phyloP scores from a whole-genome alignment of 2,888 invertebrate species.

The Tenodera sinensis region DNA sequence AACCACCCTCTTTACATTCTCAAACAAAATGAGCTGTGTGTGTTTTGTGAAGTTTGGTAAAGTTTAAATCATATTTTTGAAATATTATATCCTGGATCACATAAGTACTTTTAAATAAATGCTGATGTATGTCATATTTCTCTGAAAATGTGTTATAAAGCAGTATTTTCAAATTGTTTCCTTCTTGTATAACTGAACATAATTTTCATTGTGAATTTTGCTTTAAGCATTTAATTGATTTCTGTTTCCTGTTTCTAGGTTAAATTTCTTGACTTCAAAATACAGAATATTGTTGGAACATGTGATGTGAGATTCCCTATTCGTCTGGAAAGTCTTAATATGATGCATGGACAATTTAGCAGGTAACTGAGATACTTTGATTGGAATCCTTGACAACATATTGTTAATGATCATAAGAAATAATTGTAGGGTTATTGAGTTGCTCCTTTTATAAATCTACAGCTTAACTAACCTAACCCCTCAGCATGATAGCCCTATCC shows the following conservation, averaged over 20 bases:
- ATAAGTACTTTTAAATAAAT: background rate
- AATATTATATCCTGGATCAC: too few relatives aligned
- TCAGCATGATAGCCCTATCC: too few relatives aligned
- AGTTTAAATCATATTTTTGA: too few relatives aligned
- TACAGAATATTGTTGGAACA: conserved; percentile 84
- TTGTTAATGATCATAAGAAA: too few relatives aligned
- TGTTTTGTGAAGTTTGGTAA: too few relatives aligned
- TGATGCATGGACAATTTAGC: conserved; percentile 78
- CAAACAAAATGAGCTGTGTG: too few relatives aligned
- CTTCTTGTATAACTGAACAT: background rate
- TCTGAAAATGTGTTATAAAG: background rate
- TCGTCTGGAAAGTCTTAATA: conserved; percentile 70
- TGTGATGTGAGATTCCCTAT: conserved; percentile 86
- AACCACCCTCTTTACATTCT: too few relatives aligned
- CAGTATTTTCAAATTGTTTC: background rate
- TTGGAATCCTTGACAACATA: too few relatives aligned
- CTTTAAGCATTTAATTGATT: background rate
- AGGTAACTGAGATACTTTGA: conserved; percentile 41
- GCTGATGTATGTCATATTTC: background rate
- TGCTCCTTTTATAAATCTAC: too few relatives aligned
- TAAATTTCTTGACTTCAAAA: conserved; percentile 75
- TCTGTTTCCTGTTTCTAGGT: conserved; percentile 48
- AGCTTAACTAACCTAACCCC: too few relatives aligned
- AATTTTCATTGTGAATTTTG: background rate
- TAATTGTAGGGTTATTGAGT: too few relatives aligned